phyloP scores from a whole-genome alignment of 2,888 invertebrate species.

The Celastrina argiolus region DNA sequence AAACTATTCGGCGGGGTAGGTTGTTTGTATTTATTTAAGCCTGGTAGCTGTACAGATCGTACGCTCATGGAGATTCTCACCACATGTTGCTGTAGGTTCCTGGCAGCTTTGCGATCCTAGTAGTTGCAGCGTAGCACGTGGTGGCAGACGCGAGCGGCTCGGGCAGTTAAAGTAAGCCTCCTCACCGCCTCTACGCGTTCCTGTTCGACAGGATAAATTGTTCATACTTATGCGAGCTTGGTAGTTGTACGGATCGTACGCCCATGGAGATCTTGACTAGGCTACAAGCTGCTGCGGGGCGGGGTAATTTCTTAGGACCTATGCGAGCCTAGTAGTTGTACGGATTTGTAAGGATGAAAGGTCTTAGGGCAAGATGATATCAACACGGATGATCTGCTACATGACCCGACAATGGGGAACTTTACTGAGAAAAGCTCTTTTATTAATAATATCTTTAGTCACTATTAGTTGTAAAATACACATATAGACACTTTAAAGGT shows the following conservation, averaged over 20 bases:
- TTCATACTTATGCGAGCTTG: slow-evolving; percentile 6
- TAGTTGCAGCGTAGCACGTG: too few species aligned
- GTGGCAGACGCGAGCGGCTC: too few species aligned
- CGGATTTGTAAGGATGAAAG: slow-evolving; percentile 5
- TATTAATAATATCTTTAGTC: too few species aligned
- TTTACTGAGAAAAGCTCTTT: too few species aligned
- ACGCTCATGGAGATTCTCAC: slow-evolving; percentile 77
- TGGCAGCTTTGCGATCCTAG: too few species aligned
- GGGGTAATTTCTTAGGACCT: background rate
- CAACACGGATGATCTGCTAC: background rate
- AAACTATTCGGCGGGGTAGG: slow-evolving; percentile 71
- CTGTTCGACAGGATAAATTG: too few species aligned
- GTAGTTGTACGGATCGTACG: background rate
- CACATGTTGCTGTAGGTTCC: too few species aligned
- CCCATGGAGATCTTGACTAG: background rate
- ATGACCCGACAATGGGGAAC: too few species aligned
- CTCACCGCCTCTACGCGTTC: slow-evolving; percentile 73
- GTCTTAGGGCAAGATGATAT: background rate
- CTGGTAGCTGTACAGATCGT: slow-evolving; percentile 36
- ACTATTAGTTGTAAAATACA: too few species aligned
- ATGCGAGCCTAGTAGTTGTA: background rate
- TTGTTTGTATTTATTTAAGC: slow-evolving; percentile 24
- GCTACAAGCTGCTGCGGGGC: background rate
- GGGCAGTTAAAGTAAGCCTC: too few species aligned
- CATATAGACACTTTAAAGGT: too few species aligned